Base-by-base conservation (phyloP, 1,140 invertebrate species). In the Eubasilissa regina region DNA sequence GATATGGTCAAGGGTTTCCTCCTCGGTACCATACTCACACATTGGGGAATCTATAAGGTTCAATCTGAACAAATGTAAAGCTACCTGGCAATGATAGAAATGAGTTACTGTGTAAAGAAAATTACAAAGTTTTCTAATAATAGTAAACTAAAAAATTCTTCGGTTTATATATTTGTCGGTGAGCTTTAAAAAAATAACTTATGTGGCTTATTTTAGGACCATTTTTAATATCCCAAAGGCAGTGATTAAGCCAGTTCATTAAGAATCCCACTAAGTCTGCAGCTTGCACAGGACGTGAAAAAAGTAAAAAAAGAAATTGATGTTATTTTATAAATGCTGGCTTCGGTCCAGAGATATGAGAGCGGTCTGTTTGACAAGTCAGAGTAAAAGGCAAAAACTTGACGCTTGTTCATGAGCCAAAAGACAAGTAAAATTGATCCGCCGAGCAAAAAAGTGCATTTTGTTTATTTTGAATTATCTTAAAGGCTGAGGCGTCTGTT, bases 261-360 rank as follows among this genome's bases (percentile, higher is more conserved):
- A 68, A 68, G 15, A 68, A 21, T 68, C n/a, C 64, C 64, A 68
- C 58, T 21, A 25, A 62, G 19, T 25, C n/a, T 13, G 35, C 19
- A 62, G 25, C 60, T 43, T 43, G 25, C 19, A 62, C 64, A 47
- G 64, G 64, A 68, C 64, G 64, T 68, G 64, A 68, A 68, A 68
- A 68, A 68, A 47, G 64, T 45, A 68, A 68, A 68, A 68, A 68
- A 68, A 47, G 44, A 68, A 64, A 68, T 68, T 68, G 35, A 68
- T 68, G 64, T 68, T 68, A 68, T 68, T 68, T 17, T 68, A 47
- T 68, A 68, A 68, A 68, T 68, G 35, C n/a, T 68, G 64, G 64
- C 64, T 45, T 12, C 9, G 35, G 64, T 68, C 64, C 64, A 68
- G 64, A 68, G 44, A 45, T 68, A 47, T 17, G 43, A 47, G 44